A percentile compares a stretch with the other conserved stretches of the same genome.
phyloP scores from a whole-genome alignment of 2,888 invertebrate species.

The Clistopyga incitator region DNA sequence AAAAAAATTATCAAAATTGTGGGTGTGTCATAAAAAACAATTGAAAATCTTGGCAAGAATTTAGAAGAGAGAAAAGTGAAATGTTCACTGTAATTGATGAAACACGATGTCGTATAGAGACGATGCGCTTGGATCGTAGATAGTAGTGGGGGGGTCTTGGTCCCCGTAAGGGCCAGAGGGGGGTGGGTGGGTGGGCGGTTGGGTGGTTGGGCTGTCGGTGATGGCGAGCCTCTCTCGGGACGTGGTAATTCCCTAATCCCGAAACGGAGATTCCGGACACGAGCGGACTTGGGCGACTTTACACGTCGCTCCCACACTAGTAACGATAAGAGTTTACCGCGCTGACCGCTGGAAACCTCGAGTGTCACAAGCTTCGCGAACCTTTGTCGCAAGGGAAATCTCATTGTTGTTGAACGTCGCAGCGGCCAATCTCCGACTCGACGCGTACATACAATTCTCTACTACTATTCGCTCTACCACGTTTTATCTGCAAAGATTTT shows the following conservation, averaged over 20 bases:
- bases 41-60: too few relatives aligned
- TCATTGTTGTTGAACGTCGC: constrained; percentile 43
- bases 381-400: constrained; percentile 58
- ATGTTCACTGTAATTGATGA: neutral
- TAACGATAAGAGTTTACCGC: constrained; percentile 53
- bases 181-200: neutral
- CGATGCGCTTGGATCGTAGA: constrained; percentile 22
- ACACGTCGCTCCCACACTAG: neutral
- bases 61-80: too few relatives aligned
- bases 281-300: constrained; percentile 38
- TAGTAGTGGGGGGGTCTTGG: constrained; percentile 42
- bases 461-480: too few relatives aligned
- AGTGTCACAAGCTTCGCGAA: constrained; percentile 49
- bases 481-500: neutral
- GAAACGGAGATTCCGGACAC: constrained; percentile 53
- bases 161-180: constrained; percentile 12
- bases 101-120: constrained; percentile 31
- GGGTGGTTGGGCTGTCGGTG: constrained; percentile 48
- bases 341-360: constrained; percentile 58
- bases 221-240: constrained; percentile 20
- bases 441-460: constrained; percentile 34
- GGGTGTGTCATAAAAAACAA: too few relatives aligned
- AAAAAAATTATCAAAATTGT: too few relatives aligned
- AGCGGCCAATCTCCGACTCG: constrained; percentile 26
- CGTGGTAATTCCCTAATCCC: constrained; percentile 59